Percentiles rank a stretch among this genome's conserved stretches.
Evolutionary conservation across 92 coral and sea anemone genomes (phyloP).

Genomic region (Nematostella vectensis): DNA sequence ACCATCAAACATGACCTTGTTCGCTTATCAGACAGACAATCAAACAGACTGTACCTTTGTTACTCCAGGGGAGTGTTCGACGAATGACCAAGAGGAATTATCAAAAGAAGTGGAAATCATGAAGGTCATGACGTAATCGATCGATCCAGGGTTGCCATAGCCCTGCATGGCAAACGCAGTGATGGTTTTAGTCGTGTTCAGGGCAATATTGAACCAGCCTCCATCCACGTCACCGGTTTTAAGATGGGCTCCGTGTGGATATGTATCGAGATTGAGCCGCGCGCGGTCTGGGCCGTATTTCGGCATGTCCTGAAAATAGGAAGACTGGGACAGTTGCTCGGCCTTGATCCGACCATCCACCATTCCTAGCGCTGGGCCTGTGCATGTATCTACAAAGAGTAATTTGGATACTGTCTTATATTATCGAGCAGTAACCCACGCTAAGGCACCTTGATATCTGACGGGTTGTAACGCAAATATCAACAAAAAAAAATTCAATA

Average conservation of each 20-base stretch:
- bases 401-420: too few relatives aligned
- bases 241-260: not conserved
- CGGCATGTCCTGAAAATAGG: not conserved
- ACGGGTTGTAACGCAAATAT: too few relatives aligned
- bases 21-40: too few relatives aligned
- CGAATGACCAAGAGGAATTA: not conserved
- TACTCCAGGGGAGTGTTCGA: too few relatives aligned
- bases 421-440: too few relatives aligned
- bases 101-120: not conserved
- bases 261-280: not conserved
- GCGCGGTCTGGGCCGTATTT: not conserved
- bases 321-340: not conserved
- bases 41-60: too few relatives aligned
- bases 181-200: not conserved
- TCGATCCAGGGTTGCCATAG: not conserved
- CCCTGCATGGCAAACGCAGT: slow-evolving; percentile 4
- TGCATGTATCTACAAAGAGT: too few relatives aligned
- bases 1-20: too few relatives aligned
- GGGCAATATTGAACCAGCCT: not conserved
- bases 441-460: too few relatives aligned
- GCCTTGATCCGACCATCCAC: not conserved
- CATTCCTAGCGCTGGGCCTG: not conserved
- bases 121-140: not conserved
- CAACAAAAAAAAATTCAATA: too few relatives aligned
- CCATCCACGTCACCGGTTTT: not conserved